Evolutionary conservation across 2,797 vertebrate genomes (phyloP).

Genomic region (Phoeniculus purpureus): DNA sequence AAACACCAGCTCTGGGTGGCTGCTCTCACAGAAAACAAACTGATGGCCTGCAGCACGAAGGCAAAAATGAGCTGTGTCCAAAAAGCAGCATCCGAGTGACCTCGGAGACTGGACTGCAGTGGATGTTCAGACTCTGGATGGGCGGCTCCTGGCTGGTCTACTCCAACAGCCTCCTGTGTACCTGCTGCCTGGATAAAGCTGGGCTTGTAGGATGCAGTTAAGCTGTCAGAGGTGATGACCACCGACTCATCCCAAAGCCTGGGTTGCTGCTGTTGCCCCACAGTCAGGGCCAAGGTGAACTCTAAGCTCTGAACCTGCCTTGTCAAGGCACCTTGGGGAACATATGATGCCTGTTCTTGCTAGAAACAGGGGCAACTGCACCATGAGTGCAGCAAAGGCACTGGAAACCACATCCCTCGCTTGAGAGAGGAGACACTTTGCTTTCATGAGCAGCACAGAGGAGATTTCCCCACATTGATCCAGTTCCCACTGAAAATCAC

Average conservation of each 20-base stretch:
- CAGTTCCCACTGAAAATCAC: conserved; percentile 30
- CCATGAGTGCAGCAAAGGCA: background rate
- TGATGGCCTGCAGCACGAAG: background rate
- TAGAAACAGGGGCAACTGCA: background rate
- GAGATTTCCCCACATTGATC: conserved; percentile 26
- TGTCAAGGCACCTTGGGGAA: background rate
- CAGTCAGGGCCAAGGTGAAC: no score
- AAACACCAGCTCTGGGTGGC: background rate
- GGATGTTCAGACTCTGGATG: background rate
- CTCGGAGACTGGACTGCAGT: accelerated
- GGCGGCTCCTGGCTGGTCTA: background rate
- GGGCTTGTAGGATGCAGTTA: accelerated
- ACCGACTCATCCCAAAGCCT: background rate
- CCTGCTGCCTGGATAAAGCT: background rate
- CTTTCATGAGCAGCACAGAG: conserved; percentile 18
- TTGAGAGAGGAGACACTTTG: background rate
- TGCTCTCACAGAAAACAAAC: background rate
- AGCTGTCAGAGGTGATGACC: background rate
- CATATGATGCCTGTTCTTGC: accelerated
- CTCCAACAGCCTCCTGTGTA: background rate
- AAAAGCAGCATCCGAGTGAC: background rate
- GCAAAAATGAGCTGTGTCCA: background rate
- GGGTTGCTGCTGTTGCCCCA: background rate
- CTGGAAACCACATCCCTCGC: background rate
- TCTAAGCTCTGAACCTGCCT: background rate